Conservation (phyloP, 1,140 invertebrate species). For the Hyposmocoma kahamanoa region DNA sequence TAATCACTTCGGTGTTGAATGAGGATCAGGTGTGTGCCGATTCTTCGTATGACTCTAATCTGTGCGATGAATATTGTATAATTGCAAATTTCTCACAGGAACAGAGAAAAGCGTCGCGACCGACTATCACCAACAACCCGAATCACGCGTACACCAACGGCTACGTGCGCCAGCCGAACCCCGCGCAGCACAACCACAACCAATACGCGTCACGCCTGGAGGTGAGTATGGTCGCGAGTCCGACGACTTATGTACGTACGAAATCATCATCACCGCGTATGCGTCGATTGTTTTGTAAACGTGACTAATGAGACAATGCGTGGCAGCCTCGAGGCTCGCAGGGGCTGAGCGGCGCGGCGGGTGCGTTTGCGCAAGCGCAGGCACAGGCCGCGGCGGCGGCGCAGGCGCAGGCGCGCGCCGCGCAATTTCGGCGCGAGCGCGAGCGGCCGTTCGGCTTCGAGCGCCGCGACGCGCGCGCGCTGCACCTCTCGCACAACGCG, state of each 20-base stretch:
- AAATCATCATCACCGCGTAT: too few species aligned
- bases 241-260: too few species aligned
- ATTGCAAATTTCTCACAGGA: slow-evolving; percentile 30
- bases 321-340: too few species aligned
- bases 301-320: too few species aligned
- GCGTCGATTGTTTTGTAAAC: too few species aligned
- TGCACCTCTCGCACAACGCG: slow-evolving; percentile 21
- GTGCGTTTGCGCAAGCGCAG: neutral
- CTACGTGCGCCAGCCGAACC: slow-evolving; percentile 39
- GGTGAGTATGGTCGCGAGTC: too few species aligned
- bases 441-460: slow-evolving; percentile 36
- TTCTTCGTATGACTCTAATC: neutral
- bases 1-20: slow-evolving; percentile 92
- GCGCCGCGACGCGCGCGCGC: slow-evolving; percentile 28
- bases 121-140: slow-evolving; percentile 23
- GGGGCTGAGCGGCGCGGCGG: neutral
- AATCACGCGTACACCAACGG: slow-evolving; percentile 41
- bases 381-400: slow-evolving; percentile 11
- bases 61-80: neutral
- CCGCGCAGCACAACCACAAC: neutral
- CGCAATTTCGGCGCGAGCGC: slow-evolving; percentile 32
- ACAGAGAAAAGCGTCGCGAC: slow-evolving; percentile 60
- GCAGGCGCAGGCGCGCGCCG: slow-evolving; percentile 19
- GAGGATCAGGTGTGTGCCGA: slow-evolving; percentile 78
- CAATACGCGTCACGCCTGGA: neutral